A percentile compares a stretch with the other conserved stretches of the same genome.
phyloP scores from a whole-genome alignment of 2,888 invertebrate genomes.

The Noctua comes region DNA sequence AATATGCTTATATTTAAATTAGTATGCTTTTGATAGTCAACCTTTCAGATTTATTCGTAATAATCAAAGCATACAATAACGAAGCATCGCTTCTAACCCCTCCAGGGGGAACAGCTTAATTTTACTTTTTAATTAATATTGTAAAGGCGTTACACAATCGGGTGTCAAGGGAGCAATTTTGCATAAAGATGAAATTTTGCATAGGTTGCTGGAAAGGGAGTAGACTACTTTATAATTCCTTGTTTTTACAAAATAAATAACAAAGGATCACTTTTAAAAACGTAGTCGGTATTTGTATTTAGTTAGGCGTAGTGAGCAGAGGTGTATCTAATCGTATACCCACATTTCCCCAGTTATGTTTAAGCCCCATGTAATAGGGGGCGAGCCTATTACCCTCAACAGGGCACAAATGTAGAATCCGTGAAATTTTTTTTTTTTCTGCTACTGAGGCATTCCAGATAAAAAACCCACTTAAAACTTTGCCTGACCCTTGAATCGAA shows the following conservation, averaged over 20 bases:
- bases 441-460: too few species aligned
- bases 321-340: too few species aligned
- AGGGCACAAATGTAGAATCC: too few species aligned
- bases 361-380: too few species aligned
- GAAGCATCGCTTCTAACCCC: slow-evolving; percentile 20
- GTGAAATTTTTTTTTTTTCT: too few species aligned
- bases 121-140: slow-evolving; percentile 63
- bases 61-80: slow-evolving; percentile 37
- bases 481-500: too few species aligned
- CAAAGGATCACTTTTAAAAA: background rate
- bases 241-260: background rate
- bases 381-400: too few species aligned
- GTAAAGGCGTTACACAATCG: slow-evolving; percentile 46
- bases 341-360: too few species aligned
- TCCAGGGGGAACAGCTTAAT: slow-evolving; percentile 41
- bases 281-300: background rate
- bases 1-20: background rate
- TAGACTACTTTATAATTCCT: slow-evolving; percentile 9
- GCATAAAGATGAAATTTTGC: slow-evolving; percentile 55
- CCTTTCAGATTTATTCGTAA: slow-evolving; percentile 1
- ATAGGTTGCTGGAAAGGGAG: slow-evolving; percentile 32
- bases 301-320: background rate
- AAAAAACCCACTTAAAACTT: too few species aligned
- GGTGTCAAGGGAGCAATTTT: slow-evolving; percentile 55
- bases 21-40: background rate